These are phyloP conservation scores for Enteromius anoplus DNA, from an alignment of 2,797 vertebrate genomes.

Conservation along the genomic window DNA sequence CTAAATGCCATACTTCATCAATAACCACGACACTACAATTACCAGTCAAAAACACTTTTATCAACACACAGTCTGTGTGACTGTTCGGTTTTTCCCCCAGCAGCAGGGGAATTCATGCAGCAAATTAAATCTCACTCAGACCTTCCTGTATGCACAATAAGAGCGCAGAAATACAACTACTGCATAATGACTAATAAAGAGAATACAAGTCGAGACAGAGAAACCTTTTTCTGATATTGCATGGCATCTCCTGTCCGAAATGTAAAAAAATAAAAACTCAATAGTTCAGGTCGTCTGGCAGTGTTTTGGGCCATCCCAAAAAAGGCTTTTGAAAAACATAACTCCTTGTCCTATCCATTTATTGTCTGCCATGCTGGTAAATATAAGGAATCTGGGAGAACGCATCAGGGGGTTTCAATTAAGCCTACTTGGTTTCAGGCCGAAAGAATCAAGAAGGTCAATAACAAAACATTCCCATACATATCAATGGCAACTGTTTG, in stretches of 20 bases:
- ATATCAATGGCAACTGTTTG: not conserved
- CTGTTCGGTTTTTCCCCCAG: slow-evolving; percentile 58
- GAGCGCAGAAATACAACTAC: slow-evolving; percentile 12
- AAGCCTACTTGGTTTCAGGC: not conserved
- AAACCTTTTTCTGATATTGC: not conserved
- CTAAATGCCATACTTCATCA: not conserved
- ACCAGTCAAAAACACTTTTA: not conserved
- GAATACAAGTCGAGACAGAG: not conserved
- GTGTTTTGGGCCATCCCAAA: not conserved
- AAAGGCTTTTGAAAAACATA: not conserved
- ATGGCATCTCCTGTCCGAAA: slow-evolving; percentile 7
- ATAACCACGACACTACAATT: not conserved
- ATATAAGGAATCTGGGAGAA: not conserved
- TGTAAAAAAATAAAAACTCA: not conserved
- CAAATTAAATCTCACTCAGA: slow-evolving; percentile 26
- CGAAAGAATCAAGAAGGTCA: not conserved
- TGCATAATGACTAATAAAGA: slow-evolving; percentile 31
- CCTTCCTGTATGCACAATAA: slow-evolving; percentile 45
- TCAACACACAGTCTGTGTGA: slow-evolving; percentile 13
- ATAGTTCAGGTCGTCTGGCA: not conserved
- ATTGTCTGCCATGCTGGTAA: not conserved
- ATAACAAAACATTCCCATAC: not conserved
- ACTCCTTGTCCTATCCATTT: not conserved
- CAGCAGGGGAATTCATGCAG: slow-evolving; percentile 58
- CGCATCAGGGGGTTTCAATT: not conserved